A percentile compares a stretch with the other conserved stretches of the same genome.
phyloP scores from a whole-genome alignment of 2,113 vertebrate genomes.

The Labrus mixtus region DNA sequence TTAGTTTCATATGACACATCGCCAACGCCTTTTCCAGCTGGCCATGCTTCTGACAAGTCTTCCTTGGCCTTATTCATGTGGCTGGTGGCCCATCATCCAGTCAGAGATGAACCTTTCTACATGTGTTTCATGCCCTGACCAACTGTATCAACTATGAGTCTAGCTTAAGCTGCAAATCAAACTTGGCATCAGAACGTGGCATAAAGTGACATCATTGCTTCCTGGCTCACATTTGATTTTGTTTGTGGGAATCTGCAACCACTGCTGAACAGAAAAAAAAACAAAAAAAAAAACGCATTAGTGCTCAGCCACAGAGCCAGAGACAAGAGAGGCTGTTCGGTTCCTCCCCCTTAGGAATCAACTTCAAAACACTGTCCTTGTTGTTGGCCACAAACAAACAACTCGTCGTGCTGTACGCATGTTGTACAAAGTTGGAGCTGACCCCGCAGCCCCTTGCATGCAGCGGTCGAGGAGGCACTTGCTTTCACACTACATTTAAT shows the following conservation, averaged over 20 bases:
- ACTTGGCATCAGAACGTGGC: slow-evolving; percentile 32
- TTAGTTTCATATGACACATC: background rate
- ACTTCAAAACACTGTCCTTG: slow-evolving; percentile 26
- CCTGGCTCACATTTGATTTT: slow-evolving; percentile 34
- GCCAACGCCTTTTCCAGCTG: slow-evolving; percentile 27
- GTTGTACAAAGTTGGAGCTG: slow-evolving; percentile 41
- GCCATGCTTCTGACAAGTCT: slow-evolving; percentile 11
- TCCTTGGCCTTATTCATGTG: slow-evolving; percentile 11
- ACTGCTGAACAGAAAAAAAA: slow-evolving; percentile 34
- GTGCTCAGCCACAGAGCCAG: slow-evolving; percentile 19
- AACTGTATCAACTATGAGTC: slow-evolving; percentile 13
- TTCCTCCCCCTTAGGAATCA: slow-evolving; percentile 12
- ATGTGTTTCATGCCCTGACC: slow-evolving; percentile 30
- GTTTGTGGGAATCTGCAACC: slow-evolving; percentile 22
- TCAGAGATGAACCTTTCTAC: slow-evolving; percentile 22
- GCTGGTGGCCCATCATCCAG: slow-evolving; percentile 30
- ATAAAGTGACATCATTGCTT: slow-evolving; percentile 28
- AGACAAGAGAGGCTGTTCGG: slow-evolving; percentile 23
- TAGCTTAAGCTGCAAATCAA: slow-evolving; percentile 20
- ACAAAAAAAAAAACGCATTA: slow-evolving; percentile 22
- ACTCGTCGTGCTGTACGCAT: slow-evolving; percentile 39
- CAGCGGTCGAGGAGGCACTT: slow-evolving; percentile 23
- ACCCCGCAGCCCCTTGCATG: slow-evolving; percentile 41
- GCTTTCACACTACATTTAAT: slow-evolving; percentile 69
- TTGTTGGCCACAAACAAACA: slow-evolving; percentile 50